Percentiles rank a stretch among this genome's conserved stretches.
Evolutionary conservation across 2,888 invertebrate species (phyloP).

Genomic region (Dynastes tityus): DNA sequence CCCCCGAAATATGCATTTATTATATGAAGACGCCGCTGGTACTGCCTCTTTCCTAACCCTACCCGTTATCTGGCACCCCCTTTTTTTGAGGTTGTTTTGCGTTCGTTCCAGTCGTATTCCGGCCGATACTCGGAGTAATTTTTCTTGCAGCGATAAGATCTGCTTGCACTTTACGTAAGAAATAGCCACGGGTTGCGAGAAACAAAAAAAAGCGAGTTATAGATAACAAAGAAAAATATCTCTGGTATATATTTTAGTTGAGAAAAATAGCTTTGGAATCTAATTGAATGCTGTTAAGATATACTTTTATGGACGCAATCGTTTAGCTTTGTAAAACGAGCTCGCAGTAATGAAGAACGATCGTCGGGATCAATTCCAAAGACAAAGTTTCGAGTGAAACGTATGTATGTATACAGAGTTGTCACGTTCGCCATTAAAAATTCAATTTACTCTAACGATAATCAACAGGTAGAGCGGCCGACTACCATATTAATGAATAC

Average conservation of each 20-base stretch:
- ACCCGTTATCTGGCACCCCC: no score
- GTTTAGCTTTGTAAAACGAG: no score
- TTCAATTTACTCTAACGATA: no score
- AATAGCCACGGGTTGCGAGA: not conserved
- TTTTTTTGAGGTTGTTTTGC: not conserved
- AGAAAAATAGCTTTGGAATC: not conserved
- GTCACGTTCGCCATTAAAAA: no score
- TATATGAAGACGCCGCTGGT: conserved; percentile 7
- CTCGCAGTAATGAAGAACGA: no score
- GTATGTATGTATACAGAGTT: no score
- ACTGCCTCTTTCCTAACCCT: no score
- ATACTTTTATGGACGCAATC: no score
- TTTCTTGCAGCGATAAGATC: conserved; percentile 8
- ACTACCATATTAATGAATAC: no score
- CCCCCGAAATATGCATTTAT: conserved; percentile 1
- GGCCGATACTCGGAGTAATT: not conserved
- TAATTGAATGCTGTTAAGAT: not conserved
- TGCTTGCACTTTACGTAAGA: not conserved
- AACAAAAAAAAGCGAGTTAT: not conserved
- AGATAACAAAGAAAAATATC: conserved; percentile 6
- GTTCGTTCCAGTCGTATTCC: not conserved
- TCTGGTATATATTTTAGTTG: not conserved
- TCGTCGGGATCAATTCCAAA: no score
- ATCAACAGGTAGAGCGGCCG: no score
- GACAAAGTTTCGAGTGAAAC: no score